Conservation (phyloP, 92 coral and sea anemone genomes). For the Epizoanthus illoricatus region DNA sequence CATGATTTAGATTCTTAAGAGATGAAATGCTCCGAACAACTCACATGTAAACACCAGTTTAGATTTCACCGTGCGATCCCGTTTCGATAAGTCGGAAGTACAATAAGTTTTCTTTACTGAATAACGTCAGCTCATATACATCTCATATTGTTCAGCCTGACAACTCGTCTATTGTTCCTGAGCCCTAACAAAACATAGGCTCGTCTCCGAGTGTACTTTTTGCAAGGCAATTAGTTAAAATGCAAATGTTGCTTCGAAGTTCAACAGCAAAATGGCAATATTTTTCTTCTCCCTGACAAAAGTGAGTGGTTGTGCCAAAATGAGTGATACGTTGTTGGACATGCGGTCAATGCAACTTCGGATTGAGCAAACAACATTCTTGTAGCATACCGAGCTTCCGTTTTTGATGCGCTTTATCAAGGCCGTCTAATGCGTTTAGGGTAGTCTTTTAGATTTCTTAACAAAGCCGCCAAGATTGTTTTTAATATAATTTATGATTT, state of each 20-base stretch:
- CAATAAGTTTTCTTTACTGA: conserved; percentile 39
- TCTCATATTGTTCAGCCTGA: conserved; percentile 57
- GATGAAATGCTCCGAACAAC: conserved; percentile 7
- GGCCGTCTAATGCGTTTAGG: conserved; percentile 12
- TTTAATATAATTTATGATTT: neutral
- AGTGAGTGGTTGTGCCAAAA: neutral
- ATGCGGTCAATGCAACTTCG: neutral
- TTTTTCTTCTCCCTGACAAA: conserved; percentile 16
- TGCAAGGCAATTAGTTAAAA: conserved; percentile 41
- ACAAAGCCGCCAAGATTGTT: neutral
- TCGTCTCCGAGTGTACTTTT: conserved; percentile 48
- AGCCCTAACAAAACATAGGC: conserved; percentile 50
- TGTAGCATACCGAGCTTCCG: neutral
- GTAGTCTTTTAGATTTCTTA: neutral
- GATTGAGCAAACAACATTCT: neutral
- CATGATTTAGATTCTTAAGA: neutral
- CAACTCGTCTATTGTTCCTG: conserved; percentile 50
- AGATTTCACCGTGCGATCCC: conserved; percentile 4
- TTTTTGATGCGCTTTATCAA: conserved; percentile 12
- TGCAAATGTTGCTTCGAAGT: conserved; percentile 50
- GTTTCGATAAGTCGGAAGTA: conserved; percentile 20
- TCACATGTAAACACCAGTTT: conserved; percentile 22
- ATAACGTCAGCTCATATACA: conserved; percentile 58
- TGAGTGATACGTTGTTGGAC: conserved; percentile 8
- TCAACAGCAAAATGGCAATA: conserved; percentile 28